Evolutionary conservation across 2,113 vertebrate species (phyloP).

Genomic region (Labeo catla): DNA sequence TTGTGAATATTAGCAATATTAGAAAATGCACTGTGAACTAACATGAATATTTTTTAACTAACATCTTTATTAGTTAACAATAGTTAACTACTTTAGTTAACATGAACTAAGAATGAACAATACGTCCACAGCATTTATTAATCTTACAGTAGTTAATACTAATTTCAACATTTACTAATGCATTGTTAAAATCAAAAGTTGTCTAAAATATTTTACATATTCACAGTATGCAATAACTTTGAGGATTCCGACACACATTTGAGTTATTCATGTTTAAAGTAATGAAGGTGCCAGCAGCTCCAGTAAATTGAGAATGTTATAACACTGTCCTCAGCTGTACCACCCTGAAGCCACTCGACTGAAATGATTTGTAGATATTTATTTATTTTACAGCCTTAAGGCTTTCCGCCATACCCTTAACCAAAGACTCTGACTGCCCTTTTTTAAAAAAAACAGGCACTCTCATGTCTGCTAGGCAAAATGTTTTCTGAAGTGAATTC

Average conservation of each 20-base stretch:
- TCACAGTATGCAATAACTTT: constrained; percentile 65
- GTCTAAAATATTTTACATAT: no score
- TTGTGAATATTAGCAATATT: no score
- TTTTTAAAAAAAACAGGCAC: constrained; percentile 2
- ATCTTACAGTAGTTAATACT: no score
- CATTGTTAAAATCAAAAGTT: no score
- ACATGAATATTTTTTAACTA: background rate
- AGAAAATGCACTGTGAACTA: background rate
- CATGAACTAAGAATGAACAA: no score
- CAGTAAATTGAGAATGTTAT: constrained; percentile 66
- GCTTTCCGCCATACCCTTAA: constrained; percentile 42
- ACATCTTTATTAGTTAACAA: no score
- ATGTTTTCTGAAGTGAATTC: constrained; percentile 40
- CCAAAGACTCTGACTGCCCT: constrained; percentile 54
- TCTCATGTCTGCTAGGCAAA: constrained; percentile 51
- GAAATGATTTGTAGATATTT: constrained; percentile 68
- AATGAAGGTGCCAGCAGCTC: constrained; percentile 60
- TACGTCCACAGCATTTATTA: no score
- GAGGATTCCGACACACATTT: constrained; percentile 59
- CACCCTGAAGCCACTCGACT: constrained; percentile 61
- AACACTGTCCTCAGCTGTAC: constrained; percentile 65
- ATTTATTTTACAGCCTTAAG: constrained; percentile 63
- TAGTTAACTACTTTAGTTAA: no score
- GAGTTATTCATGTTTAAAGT: constrained; percentile 67
- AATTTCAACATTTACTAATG: no score